Conservation (phyloP, 1,140 invertebrate species). For the Drosophila bocqueti region DNA sequence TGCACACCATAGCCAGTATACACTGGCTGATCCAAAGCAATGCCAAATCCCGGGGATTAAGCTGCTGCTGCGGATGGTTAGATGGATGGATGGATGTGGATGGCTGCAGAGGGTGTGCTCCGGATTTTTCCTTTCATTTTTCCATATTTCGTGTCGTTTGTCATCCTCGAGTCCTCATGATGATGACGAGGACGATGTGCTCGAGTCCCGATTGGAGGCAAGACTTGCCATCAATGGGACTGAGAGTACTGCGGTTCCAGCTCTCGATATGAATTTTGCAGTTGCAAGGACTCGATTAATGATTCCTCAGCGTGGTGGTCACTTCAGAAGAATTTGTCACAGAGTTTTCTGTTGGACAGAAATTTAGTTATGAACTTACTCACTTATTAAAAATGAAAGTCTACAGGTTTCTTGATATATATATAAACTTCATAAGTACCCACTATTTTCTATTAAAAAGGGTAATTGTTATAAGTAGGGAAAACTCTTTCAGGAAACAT, state of each 20-base stretch:
- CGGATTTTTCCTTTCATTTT: constrained; percentile 50
- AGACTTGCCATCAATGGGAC: constrained; percentile 2
- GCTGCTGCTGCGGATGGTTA: constrained; percentile 30
- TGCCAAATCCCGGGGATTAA: constrained; percentile 43
- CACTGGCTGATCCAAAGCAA: constrained; percentile 38
- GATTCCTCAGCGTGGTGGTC: constrained; percentile 18
- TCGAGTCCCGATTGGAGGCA: constrained; percentile 46
- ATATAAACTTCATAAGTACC: neutral
- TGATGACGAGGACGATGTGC: constrained; percentile 49
- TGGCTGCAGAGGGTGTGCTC: constrained; percentile 39
- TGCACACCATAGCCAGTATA: constrained; percentile 3
- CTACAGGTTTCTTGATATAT: no score
- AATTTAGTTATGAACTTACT: neutral
- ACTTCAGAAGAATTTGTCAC: constrained; percentile 22
- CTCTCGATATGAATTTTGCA: constrained; percentile 28
- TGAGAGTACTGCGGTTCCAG: constrained; percentile 5
- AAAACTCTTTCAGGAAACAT: neutral
- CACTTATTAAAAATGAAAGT: no score
- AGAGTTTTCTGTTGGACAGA: neutral
- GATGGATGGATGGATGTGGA: constrained; percentile 38
- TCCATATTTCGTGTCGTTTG: constrained; percentile 57
- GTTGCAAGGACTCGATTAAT: constrained; percentile 34
- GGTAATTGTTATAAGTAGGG: neutral
- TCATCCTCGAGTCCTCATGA: constrained; percentile 22
- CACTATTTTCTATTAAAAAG: neutral